A percentile compares a stretch with the other conserved stretches of the same genome.
Evolutionary conservation across 2,113 vertebrate genomes (phyloP).

Genomic region (Gallinago jamesoni): DNA sequence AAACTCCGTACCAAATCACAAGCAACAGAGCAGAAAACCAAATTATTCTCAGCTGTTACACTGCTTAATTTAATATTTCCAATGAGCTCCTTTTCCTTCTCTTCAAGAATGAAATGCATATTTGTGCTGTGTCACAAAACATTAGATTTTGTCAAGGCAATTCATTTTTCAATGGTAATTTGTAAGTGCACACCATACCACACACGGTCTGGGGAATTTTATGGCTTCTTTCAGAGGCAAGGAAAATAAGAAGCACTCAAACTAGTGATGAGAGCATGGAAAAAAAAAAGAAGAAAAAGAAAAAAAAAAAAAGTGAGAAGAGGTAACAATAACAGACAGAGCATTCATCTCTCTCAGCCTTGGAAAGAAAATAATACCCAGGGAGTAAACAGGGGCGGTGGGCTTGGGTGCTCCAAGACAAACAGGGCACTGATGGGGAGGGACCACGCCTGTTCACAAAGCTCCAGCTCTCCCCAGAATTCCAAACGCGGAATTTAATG

Average conservation of each 20-base stretch:
- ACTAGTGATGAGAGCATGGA: not conserved
- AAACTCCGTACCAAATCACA: constrained; percentile 81
- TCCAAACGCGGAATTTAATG: constrained; percentile 23
- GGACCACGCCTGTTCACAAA: not conserved
- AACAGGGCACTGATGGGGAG: not conserved
- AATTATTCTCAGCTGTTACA: constrained; percentile 97
- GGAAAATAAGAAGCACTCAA: constrained; percentile 29
- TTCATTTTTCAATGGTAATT: constrained; percentile 87
- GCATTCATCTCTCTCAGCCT: not conserved
- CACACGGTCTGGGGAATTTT: constrained; percentile 56
- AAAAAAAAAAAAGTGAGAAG: not conserved
- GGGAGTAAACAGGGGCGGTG: not conserved
- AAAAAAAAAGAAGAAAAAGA: not conserved
- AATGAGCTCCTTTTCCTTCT: constrained; percentile 83
- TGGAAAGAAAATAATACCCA: not conserved
- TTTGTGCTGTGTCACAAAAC: constrained; percentile 93
- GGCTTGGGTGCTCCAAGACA: not conserved
- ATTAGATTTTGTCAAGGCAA: constrained; percentile 88
- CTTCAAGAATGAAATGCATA: constrained; percentile 83
- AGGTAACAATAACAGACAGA: constrained; percentile 18
- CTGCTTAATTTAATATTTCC: constrained; percentile 99
- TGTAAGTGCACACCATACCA: constrained; percentile 71
- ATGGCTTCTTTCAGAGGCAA: constrained; percentile 7
- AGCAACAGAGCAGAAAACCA: constrained; percentile 96
- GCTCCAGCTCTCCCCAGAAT: not conserved